These are phyloP conservation scores for Monoplex corrugatus DNA, from an alignment of 2,888 invertebrate genomes.

Conservation along the genomic window DNA sequence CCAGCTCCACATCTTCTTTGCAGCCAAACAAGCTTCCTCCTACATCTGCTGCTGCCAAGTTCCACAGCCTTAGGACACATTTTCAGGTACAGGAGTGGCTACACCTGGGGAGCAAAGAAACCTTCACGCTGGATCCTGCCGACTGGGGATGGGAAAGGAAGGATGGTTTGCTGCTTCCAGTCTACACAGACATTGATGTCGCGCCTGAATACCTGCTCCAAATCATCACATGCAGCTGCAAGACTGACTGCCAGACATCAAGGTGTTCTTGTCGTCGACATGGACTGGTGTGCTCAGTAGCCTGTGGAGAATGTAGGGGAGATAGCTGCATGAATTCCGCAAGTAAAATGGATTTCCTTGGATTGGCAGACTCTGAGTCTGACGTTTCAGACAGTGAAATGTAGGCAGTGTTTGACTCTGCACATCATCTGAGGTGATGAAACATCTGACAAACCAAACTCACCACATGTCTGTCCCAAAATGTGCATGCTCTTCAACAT, in stretches of 20 bases:
- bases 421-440: too few species aligned
- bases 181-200: not conserved
- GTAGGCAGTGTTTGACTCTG: too few species aligned
- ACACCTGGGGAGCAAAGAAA: not conserved
- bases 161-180: not conserved
- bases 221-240: not conserved
- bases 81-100: not conserved
- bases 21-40: conserved; percentile 11
- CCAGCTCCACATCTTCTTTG: not conserved
- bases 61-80: not conserved
- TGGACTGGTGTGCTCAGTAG: not conserved
- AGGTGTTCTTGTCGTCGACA: not conserved
- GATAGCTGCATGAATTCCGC: not conserved
- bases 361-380: too few species aligned
- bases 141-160: not conserved
- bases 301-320: not conserved
- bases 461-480: too few species aligned
- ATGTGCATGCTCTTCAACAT: too few species aligned
- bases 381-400: too few species aligned
- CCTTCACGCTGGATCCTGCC: not conserved
- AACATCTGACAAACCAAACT: too few species aligned
- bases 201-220: not conserved
- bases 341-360: too few species aligned
- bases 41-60: not conserved
- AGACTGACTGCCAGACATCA: not conserved